Conservation (phyloP, 1,140 invertebrate species). For the Manduca sexta region DNA sequence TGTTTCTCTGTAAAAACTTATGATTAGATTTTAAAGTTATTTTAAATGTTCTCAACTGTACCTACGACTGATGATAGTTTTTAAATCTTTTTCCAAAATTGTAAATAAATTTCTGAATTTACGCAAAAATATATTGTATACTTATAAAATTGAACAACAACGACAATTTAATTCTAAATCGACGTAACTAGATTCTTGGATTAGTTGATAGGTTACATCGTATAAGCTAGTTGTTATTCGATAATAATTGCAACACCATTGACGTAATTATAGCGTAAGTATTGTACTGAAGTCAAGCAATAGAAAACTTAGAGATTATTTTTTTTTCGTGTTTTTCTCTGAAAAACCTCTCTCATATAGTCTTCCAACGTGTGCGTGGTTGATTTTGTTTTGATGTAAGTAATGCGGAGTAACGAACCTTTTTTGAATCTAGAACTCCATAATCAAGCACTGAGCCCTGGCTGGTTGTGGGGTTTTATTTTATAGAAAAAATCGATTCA, state of each 20-base stretch:
- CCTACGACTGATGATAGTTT: conserved; percentile 38
- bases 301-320: conserved; percentile 31
- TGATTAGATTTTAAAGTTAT: conserved; percentile 21
- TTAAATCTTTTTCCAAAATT: conserved; percentile 26
- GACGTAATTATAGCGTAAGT: conserved; percentile 20
- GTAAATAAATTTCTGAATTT: conserved; percentile 3
- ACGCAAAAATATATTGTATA: conserved; percentile 6
- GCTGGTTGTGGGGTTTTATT: conserved; percentile 45
- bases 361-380: conserved; percentile 68
- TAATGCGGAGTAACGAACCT: conserved; percentile 37
- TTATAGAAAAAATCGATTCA: conserved; percentile 10
- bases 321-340: conserved; percentile 25
- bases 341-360: conserved; percentile 49
- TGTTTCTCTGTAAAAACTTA: conserved; percentile 18
- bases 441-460: conserved; percentile 55
- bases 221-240: conserved; percentile 18
- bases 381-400: conserved; percentile 11
- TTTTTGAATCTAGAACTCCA: conserved; percentile 31
- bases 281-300: conserved; percentile 44
- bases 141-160: conserved; percentile 51
- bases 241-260: conserved; percentile 34
- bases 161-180: conserved; percentile 71
- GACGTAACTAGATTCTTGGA: conserved; percentile 51
- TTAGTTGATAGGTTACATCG: conserved; percentile 21
- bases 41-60: conserved; percentile 17